Conservation (phyloP, 2,888 invertebrate genomes). For the Aleiodes alternator region DNA sequence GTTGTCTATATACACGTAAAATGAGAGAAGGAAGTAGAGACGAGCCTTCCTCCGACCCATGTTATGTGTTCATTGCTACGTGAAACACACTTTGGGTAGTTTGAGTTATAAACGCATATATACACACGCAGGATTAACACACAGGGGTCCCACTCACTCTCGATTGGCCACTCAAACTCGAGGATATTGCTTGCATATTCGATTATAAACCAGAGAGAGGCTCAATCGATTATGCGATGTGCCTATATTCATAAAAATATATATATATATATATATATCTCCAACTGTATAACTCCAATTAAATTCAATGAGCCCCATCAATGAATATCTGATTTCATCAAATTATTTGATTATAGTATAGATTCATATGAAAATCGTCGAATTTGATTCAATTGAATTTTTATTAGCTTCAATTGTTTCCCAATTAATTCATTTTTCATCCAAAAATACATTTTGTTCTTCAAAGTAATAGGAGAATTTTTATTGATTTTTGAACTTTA, state of each 20-base stretch:
- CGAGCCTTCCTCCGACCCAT: constrained; percentile 12
- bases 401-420: no score
- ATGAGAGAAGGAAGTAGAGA: background rate
- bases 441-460: background rate
- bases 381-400: no score
- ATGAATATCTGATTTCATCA: no score
- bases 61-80: constrained; percentile 16
- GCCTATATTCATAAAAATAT: background rate
- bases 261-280: no score
- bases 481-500: background rate
- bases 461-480: background rate
- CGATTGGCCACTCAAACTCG: constrained; percentile 20
- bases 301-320: no score
- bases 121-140: background rate
- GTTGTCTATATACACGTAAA: background rate
- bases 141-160: constrained; percentile 6
- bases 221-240: background rate
- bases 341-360: no score
- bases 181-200: constrained; percentile 12
- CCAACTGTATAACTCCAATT: no score
- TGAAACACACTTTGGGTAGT: constrained; percentile 7
- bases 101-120: constrained; percentile 6
- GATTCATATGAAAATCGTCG: no score
- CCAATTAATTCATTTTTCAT: no score
- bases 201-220: constrained; percentile 6